A percentile compares a stretch with the other conserved stretches of the same genome.
These are phyloP conservation scores for Sminthurides aquaticus DNA, from an alignment of 2,888 invertebrate species.

Conservation along the genomic window DNA sequence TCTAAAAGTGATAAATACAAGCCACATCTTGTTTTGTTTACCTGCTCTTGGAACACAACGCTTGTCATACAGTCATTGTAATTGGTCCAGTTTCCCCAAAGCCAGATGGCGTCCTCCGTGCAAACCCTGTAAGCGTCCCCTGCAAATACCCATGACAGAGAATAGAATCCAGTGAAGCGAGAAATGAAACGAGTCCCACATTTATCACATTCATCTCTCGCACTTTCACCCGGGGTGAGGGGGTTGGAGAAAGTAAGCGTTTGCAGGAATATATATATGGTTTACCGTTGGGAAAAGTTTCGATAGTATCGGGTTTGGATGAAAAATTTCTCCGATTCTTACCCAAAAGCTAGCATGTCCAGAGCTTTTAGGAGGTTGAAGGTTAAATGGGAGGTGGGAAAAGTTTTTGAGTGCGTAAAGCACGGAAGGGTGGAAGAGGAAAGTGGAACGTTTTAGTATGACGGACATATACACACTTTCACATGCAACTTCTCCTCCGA, in stretches of 20 bases:
- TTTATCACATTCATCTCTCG: neutral
- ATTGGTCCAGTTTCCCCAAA: constrained; percentile 45
- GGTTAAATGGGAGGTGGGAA: neutral
- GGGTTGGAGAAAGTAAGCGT: neutral
- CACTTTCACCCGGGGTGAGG: neutral
- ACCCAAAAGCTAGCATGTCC: neutral
- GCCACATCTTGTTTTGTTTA: no score
- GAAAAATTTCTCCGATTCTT: neutral
- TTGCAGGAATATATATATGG: no score
- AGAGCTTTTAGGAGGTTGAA: neutral
- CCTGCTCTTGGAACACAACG: neutral
- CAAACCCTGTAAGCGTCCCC: constrained; percentile 44
- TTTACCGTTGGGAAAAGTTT: neutral
- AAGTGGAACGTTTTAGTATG: neutral
- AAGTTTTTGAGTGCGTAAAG: neutral
- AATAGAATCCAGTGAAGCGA: neutral
- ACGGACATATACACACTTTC: no score
- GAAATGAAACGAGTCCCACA: neutral
- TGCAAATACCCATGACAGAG: constrained; percentile 8
- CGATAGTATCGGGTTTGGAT: neutral
- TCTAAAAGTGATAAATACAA: no score
- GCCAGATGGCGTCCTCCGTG: constrained; percentile 42
- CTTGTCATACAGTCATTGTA: constrained; percentile 44
- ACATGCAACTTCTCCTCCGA: neutral
- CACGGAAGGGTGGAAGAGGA: neutral